Percentiles rank a stretch among this genome's conserved stretches.
These are phyloP conservation scores for Lasiommata megera DNA, from an alignment of 2,888 invertebrate genomes.

Conservation along the genomic window DNA sequence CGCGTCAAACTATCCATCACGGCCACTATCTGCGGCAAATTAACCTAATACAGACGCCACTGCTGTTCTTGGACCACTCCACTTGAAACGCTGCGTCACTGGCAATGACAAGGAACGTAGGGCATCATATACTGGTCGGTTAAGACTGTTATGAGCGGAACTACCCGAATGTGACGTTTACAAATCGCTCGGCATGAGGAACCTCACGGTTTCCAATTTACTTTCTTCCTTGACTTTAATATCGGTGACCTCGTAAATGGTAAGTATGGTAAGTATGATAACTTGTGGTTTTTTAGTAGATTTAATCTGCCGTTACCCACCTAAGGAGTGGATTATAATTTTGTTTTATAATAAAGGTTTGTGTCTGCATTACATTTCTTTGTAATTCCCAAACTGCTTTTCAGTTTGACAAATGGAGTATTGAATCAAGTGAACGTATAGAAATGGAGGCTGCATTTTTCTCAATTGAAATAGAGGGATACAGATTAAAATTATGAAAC, in stretches of 20 bases:
- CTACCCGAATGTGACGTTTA: constrained; percentile 62
- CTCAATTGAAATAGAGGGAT: too few species aligned
- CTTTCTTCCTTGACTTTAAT: constrained; percentile 59
- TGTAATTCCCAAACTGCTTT: too few species aligned
- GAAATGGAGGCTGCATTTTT: too few species aligned
- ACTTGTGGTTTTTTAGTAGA: constrained; percentile 5
- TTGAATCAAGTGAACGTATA: too few species aligned
- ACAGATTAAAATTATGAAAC: too few species aligned
- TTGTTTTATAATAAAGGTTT: too few species aligned
- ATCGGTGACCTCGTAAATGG: constrained; percentile 51
- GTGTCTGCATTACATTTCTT: too few species aligned
- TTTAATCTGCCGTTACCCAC: not conserved
- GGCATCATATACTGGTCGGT: constrained; percentile 40
- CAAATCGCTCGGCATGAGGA: constrained; percentile 60
- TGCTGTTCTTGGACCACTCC: constrained; percentile 45
- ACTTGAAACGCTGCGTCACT: constrained; percentile 23
- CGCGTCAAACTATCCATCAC: constrained; percentile 73
- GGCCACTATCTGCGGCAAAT: constrained; percentile 69
- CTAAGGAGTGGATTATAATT: not conserved
- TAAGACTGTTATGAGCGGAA: constrained; percentile 37
- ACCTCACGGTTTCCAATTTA: constrained; percentile 70
- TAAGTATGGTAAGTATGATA: not conserved
- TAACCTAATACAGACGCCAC: constrained; percentile 67
- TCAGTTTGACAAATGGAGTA: too few species aligned
- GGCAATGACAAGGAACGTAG: constrained; percentile 26